Percentiles rank a stretch among this genome's conserved stretches.
Conservation (phyloP, 2,888 invertebrate species). For the Drosophila eohydei region DNA sequence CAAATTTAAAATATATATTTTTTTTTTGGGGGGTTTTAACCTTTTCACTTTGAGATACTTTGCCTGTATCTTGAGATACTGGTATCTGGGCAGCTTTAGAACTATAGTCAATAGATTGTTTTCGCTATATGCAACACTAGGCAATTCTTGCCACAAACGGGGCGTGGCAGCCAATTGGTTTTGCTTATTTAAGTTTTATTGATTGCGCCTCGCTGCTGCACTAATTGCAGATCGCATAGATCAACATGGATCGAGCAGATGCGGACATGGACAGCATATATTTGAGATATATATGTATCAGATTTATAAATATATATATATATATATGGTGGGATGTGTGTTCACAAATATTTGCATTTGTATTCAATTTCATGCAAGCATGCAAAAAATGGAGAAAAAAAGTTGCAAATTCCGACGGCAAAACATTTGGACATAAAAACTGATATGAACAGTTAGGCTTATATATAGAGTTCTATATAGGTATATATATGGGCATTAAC, state of each 20-base stretch:
- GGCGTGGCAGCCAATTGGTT: conserved; percentile 56
- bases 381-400: conserved; percentile 26
- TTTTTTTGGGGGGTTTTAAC: neutral
- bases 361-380: conserved; percentile 60
- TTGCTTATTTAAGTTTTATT: conserved; percentile 68
- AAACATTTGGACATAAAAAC: conserved; percentile 29
- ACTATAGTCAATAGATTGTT: neutral
- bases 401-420: conserved; percentile 51
- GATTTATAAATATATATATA: neutral
- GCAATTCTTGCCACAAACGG: conserved; percentile 26
- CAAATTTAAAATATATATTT: no score
- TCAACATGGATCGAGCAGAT: conserved; percentile 18
- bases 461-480: conserved; percentile 1
- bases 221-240: conserved; percentile 45
- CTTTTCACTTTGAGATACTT: neutral
- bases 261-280: neutral
- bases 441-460: neutral
- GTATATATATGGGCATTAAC: neutral
- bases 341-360: conserved; percentile 46
- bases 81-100: no score
- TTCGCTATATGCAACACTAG: neutral
- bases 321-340: neutral
- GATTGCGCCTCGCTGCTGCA: conserved; percentile 52
- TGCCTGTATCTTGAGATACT: neutral
- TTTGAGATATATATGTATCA: neutral